A percentile compares a stretch with the other conserved stretches of the same genome.
phyloP scores from a whole-genome alignment of 2,113 vertebrate genomes.

The Lasiurus cinereus region DNA sequence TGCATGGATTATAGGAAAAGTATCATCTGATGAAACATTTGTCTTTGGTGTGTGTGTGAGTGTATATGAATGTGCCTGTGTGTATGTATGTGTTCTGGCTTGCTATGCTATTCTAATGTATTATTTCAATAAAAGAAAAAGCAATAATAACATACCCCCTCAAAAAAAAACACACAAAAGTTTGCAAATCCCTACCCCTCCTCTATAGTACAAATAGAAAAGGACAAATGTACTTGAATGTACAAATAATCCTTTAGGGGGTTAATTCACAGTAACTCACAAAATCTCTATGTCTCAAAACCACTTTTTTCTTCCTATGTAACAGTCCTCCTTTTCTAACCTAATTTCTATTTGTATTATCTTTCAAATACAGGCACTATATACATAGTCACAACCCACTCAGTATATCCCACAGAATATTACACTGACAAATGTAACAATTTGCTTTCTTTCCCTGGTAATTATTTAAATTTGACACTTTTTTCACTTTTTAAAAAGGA shows the following conservation, averaged over 20 bases:
- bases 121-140: constrained; percentile 31
- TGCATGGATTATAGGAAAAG: background rate
- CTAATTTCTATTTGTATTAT: constrained; percentile 40
- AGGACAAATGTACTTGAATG: background rate
- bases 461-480: constrained; percentile 2
- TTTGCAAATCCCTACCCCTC: background rate
- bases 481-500: constrained; percentile 21
- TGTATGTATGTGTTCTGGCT: background rate
- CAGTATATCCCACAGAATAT: background rate
- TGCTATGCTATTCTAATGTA: background rate
- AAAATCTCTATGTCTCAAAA: background rate
- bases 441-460: constrained; percentile 17
- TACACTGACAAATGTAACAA: background rate
- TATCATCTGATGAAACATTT: background rate
- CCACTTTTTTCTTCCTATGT: background rate
- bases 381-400: background rate
- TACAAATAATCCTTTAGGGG: background rate
- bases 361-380: background rate
- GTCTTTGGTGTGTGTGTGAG: background rate
- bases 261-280: background rate
- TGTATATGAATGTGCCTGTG: background rate
- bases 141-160: background rate
- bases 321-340: background rate
- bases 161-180: too few relatives aligned
- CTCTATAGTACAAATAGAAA: background rate